Conservation (phyloP, 1,140 invertebrate genomes). For the Zaprionus africanus region DNA sequence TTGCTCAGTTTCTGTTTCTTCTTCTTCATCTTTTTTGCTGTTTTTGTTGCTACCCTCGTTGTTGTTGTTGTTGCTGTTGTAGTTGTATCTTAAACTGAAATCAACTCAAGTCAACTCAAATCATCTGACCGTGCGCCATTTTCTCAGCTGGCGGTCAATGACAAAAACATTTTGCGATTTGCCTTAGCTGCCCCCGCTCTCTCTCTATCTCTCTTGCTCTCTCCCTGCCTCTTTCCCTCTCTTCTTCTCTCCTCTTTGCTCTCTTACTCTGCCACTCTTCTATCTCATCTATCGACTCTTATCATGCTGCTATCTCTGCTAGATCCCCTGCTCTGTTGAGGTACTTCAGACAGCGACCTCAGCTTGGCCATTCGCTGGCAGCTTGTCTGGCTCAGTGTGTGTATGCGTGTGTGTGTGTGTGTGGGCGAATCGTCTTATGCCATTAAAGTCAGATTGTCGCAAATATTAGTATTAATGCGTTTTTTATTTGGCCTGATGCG, state of each 20-base stretch:
- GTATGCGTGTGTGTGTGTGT: neutral
- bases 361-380: conserved; percentile 22
- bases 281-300: neutral
- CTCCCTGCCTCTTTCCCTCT: no score
- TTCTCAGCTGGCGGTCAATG: conserved; percentile 77
- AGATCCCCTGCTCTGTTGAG: neutral
- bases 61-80: conserved; percentile 1
- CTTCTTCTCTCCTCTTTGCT: neutral
- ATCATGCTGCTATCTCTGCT: neutral
- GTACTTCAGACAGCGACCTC: conserved; percentile 28
- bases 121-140: conserved; percentile 77
- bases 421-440: conserved; percentile 56
- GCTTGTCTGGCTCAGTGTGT: neutral
- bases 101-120: conserved; percentile 48
- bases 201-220: neutral
- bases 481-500: conserved; percentile 70
- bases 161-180: conserved; percentile 67
- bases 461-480: conserved; percentile 80
- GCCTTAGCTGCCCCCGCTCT: neutral
- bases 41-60: neutral
- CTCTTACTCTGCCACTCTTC: neutral
- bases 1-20: neutral
- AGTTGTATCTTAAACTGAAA: conserved; percentile 36
- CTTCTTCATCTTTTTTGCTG: neutral
- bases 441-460: conserved; percentile 78